Percentiles rank a stretch among this genome's conserved stretches.
These are phyloP conservation scores for Peromyscus nudipes DNA, from an alignment of 2,797 vertebrate genomes.

Conservation along the genomic window DNA sequence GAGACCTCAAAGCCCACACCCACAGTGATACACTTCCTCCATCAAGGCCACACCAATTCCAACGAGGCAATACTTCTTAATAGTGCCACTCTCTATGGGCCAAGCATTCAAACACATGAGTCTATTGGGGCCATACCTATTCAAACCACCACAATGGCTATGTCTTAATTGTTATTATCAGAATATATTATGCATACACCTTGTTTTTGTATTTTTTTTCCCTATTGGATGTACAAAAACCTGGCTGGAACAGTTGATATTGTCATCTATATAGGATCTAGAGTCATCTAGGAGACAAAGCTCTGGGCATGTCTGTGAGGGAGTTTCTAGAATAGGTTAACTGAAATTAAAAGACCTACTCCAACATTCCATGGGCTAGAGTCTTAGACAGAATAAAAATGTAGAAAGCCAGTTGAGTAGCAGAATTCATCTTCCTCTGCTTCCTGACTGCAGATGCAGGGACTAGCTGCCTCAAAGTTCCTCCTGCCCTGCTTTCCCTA, in stretches of 20 bases:
- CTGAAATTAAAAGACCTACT: not conserved
- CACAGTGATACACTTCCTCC: not conserved
- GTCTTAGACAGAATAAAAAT: not conserved
- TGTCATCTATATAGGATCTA: not conserved
- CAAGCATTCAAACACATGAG: no score
- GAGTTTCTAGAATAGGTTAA: not conserved
- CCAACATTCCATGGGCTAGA: not conserved
- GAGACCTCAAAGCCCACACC: not conserved
- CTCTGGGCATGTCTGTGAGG: not conserved
- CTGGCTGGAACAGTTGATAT: not conserved
- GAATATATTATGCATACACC: not conserved
- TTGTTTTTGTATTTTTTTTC: not conserved
- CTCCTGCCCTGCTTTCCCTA: not conserved
- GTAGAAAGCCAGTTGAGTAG: no score
- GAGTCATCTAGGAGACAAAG: not conserved
- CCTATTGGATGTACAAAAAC: not conserved
- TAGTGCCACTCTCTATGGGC: no score
- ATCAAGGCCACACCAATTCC: no score
- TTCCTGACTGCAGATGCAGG: not conserved
- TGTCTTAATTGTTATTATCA: conserved; percentile 51
- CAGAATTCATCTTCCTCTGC: not conserved
- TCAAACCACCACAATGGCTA: not conserved
- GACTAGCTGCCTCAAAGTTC: not conserved
- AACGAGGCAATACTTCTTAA: no score
- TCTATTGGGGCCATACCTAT: no score